Base-by-base conservation (phyloP, 2,797 vertebrate genomes). In the Antrozous pallidus region DNA sequence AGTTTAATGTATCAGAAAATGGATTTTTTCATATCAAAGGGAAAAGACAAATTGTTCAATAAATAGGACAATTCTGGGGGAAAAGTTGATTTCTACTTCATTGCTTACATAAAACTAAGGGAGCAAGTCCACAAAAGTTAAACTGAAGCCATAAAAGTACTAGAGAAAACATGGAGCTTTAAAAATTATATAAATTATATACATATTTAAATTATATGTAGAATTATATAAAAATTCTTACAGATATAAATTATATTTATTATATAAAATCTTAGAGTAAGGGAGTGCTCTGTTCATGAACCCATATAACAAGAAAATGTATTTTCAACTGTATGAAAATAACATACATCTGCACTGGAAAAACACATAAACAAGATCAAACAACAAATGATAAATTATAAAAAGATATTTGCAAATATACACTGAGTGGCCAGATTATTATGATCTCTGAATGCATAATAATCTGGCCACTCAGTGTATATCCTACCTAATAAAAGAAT, bases 81-180 rank as follows among this genome's bases (percentile, higher is more conserved):
- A 42, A 71, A 87, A 75, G n/a, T 61, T 73, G 49, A 77, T 81
- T 67, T 80, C 18, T 67, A 38, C 20, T 89, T 95, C 36, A 85
- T 28, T 88, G 70, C 86, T 87, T 83, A 61, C 26, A 80, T 80
- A 61, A 90, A 89, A 92, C 61, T 86, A 92, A 87, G 73, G 51
- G 58, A 90, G 12, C 20, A 67, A 93, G 36, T 86, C n/a, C 74
- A 33, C 63, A 58, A 33, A 78, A 91, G 71, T 91, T 91, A 80
- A 93, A 85, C 11, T 28, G 22, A 93, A 63, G 31, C 33, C 22
- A 40, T 73, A 40, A 93, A 65, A 71, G 47, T 31, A 75, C 31
- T 89, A 28, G 69, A 65, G 78, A 92, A 91, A 89, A 91, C 49
- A 85, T 38, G 33, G 33, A 70, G 2, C 26, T 86, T 58, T 18